phyloP scores from a whole-genome alignment of 2,888 invertebrate genomes.

The Pterostichus madidus region DNA sequence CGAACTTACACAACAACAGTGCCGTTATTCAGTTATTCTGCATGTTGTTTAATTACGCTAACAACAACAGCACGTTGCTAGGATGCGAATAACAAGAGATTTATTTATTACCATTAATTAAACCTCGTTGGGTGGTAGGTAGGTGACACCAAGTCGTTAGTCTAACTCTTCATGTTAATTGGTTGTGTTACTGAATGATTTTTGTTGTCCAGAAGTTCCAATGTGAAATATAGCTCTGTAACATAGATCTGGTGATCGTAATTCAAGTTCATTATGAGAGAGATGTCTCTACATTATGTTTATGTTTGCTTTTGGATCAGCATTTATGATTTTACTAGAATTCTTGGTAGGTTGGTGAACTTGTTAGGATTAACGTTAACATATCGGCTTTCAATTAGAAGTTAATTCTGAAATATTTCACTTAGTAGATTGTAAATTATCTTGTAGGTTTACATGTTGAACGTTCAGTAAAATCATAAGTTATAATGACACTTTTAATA shows the following conservation, averaged over 20 bases:
- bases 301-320: constrained; percentile 8
- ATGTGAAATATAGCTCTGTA: constrained; percentile 26
- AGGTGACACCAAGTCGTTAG: constrained; percentile 45
- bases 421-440: constrained; percentile 1
- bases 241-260: constrained; percentile 21
- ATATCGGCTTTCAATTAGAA: constrained; percentile 46
- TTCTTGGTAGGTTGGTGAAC: constrained; percentile 48
- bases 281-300: constrained; percentile 11
- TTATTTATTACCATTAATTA: constrained; percentile 58
- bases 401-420: constrained; percentile 46
- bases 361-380: constrained; percentile 21
- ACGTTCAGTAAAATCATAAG: not conserved
- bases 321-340: constrained; percentile 44
- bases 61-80: constrained; percentile 20
- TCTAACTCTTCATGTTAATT: constrained; percentile 49
- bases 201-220: constrained; percentile 38
- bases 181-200: constrained; percentile 33
- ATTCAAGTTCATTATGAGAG: constrained; percentile 40
- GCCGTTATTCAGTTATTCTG: constrained; percentile 44
- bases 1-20: constrained; percentile 40
- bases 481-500: constrained; percentile 18
- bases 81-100: constrained; percentile 39
- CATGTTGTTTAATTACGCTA: constrained; percentile 39
- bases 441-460: not conserved
- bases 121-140: constrained; percentile 58